Evolutionary conservation across 1,140 invertebrate genomes (phyloP).

Genomic region (Daktulosphaira vitifoliae): DNA sequence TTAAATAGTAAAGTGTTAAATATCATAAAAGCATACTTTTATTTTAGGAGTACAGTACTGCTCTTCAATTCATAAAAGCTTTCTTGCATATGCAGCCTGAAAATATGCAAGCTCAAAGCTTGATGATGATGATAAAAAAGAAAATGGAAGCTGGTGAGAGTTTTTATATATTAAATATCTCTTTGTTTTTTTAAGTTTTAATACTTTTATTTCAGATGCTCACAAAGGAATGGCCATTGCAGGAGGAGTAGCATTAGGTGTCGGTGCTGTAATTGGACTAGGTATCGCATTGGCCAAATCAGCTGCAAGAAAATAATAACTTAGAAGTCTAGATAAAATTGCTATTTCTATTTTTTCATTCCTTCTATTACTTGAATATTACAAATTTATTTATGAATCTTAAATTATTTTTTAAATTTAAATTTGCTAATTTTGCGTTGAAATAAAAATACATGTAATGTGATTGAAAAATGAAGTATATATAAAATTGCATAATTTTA

Average conservation of each 20-base stretch:
- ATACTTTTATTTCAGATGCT: slow-evolving; percentile 55
- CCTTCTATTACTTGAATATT: too few relatives aligned
- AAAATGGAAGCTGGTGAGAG: slow-evolving; percentile 69
- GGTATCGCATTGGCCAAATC: slow-evolving; percentile 68
- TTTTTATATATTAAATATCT: slow-evolving; percentile 13
- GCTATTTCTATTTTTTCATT: too few relatives aligned
- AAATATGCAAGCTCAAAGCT: slow-evolving; percentile 75
- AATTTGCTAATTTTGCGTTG: too few relatives aligned
- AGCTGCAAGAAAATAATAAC: too few relatives aligned
- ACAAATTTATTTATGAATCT: too few relatives aligned
- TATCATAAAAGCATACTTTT: too few relatives aligned
- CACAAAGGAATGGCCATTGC: slow-evolving; percentile 79
- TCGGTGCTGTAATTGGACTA: slow-evolving; percentile 70
- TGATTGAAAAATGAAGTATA: too few relatives aligned
- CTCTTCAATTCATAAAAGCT: slow-evolving; percentile 68
- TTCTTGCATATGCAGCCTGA: slow-evolving; percentile 82
- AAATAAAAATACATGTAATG: too few relatives aligned
- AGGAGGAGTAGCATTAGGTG: slow-evolving; percentile 66
- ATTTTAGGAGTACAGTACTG: slow-evolving; percentile 68
- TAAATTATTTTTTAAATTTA: too few relatives aligned
- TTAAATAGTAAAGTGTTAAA: too few relatives aligned
- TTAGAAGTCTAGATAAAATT: too few relatives aligned
- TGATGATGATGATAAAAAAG: slow-evolving; percentile 74
- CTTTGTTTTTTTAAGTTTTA: slow-evolving; percentile 22
- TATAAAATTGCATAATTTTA: too few relatives aligned